Conservation (phyloP, 2,888 invertebrate genomes). For the Arrhopalites spinosus region DNA sequence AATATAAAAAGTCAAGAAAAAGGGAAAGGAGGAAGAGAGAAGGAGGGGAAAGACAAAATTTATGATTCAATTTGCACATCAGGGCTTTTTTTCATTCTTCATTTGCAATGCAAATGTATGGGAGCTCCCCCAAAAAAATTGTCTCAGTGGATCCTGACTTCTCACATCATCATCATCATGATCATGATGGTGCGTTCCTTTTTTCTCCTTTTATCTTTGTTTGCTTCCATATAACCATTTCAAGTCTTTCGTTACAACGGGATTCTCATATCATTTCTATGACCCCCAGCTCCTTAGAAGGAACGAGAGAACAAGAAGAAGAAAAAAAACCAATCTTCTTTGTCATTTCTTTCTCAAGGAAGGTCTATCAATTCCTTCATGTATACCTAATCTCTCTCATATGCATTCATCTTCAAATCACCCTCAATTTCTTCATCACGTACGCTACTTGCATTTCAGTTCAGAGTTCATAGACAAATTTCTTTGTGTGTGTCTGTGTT, state of each 20-base stretch:
- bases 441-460: not conserved
- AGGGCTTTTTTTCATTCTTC: conserved; percentile 52
- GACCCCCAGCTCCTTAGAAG: not conserved
- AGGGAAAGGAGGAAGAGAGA: not conserved
- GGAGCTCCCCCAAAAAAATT: conserved; percentile 17
- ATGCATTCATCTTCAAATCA: conserved; percentile 23
- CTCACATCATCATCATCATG: conserved; percentile 54
- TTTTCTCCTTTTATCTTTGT: not conserved
- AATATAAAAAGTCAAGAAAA: not conserved
- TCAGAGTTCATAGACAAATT: not conserved
- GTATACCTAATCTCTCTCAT: not conserved
- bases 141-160: conserved; percentile 39
- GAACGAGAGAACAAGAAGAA: not conserved
- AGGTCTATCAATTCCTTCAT: conserved; percentile 20
- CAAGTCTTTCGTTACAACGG: not conserved
- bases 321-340: conserved; percentile 27
- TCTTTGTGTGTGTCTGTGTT: too few species aligned
- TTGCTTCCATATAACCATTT: not conserved
- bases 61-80: conserved; percentile 57
- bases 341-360: conserved; percentile 18
- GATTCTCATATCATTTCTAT: not conserved
- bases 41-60: conserved; percentile 52
- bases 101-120: conserved; percentile 56
- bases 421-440: not conserved
- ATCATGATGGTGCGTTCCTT: conserved; percentile 44